Evolutionary conservation across 2,797 vertebrate species (phyloP).

Genomic region (Naso thynnoides): DNA sequence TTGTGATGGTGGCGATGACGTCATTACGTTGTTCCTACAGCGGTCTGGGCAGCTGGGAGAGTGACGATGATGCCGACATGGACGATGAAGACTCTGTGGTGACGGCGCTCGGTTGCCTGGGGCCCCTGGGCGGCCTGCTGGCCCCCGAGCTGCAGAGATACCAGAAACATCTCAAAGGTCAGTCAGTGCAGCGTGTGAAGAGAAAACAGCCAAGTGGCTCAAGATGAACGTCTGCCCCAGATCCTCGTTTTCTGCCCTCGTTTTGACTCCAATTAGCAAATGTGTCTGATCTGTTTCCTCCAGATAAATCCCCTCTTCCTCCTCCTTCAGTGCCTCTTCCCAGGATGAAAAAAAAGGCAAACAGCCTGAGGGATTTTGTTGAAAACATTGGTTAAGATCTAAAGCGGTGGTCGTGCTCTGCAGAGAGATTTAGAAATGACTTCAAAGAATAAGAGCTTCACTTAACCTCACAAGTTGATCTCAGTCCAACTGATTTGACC

Average conservation of each 20-base stretch:
- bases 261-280: constrained; percentile 50
- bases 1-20: background rate
- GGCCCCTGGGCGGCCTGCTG: constrained; percentile 94
- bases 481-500: constrained; percentile 6
- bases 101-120: constrained; percentile 93
- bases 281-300: constrained; percentile 48
- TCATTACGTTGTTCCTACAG: constrained; percentile 35
- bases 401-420: background rate
- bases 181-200: constrained; percentile 9
- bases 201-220: constrained; percentile 22
- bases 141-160: constrained; percentile 94
- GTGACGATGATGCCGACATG: constrained; percentile 94
- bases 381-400: constrained; percentile 40
- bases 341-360: constrained; percentile 25
- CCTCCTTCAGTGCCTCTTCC: constrained; percentile 16
- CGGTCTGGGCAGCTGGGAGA: constrained; percentile 88
- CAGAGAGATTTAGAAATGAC: constrained; percentile 26
- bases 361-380: constrained; percentile 18
- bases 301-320: constrained; percentile 55
- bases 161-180: constrained; percentile 96
- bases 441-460: constrained; percentile 2
- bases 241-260: constrained; percentile 38
- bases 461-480: constrained; percentile 27
- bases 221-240: constrained; percentile 28
- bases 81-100: constrained; percentile 93